A percentile compares a stretch with the other conserved stretches of the same genome.
Conservation (phyloP, 2,113 vertebrate species). For the Prinia subflava region DNA sequence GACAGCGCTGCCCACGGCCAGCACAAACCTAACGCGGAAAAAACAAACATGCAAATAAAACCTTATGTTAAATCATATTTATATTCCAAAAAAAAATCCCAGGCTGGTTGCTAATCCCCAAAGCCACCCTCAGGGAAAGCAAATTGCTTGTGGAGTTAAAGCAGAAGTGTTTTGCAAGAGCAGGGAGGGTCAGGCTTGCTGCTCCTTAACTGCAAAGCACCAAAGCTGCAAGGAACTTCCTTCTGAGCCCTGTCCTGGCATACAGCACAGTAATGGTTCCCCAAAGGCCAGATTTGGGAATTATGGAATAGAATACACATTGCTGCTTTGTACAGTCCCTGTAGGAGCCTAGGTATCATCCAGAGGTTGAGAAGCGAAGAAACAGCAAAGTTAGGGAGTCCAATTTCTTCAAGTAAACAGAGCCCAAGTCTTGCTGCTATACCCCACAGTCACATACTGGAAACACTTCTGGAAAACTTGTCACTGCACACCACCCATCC, state of each 20-base stretch:
- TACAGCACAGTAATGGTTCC: background rate
- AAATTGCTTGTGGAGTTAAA: background rate
- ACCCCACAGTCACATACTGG: background rate
- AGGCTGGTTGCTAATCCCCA: background rate
- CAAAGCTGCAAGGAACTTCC: background rate
- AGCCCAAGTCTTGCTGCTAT: background rate
- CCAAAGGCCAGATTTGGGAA: background rate
- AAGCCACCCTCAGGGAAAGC: background rate
- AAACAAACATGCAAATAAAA: background rate
- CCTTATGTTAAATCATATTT: background rate
- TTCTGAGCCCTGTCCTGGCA: background rate
- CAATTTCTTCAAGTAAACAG: background rate
- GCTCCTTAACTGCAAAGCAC: background rate
- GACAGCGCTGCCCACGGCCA: constrained; percentile 93
- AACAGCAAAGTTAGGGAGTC: background rate
- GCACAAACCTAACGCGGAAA: constrained; percentile 81
- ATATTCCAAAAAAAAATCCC: background rate
- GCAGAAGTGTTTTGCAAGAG: background rate
- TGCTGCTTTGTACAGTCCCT: background rate
- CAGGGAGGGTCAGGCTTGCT: background rate
- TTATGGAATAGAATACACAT: fast-evolving
- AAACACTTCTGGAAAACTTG: background rate
- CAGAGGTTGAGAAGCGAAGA: background rate
- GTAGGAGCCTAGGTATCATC: background rate
- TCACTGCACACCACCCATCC: background rate